Conservation (phyloP, 2,888 invertebrate species). For the Aleiodes leptofemur region DNA sequence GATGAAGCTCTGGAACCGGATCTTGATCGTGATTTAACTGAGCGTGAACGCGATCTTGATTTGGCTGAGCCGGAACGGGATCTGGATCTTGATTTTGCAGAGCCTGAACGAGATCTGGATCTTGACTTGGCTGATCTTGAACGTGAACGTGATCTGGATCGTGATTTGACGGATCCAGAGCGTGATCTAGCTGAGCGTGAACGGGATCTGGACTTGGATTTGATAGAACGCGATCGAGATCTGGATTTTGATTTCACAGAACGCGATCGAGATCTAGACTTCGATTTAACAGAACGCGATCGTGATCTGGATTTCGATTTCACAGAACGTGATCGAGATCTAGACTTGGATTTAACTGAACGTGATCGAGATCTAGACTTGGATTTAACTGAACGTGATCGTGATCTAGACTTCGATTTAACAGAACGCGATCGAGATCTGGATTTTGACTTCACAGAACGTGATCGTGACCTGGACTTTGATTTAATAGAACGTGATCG, state of each 20-base stretch:
- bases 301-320: conserved; percentile 53
- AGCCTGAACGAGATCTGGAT: conserved; percentile 56
- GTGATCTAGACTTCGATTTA: conserved; percentile 38
- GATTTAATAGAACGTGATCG: conserved; percentile 61
- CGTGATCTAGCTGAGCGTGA: conserved; percentile 52
- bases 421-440: conserved; percentile 46
- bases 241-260: conserved; percentile 60
- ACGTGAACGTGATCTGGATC: conserved; percentile 40
- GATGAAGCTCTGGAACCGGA: conserved; percentile 56
- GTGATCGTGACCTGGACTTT: conserved; percentile 55
- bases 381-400: background rate
- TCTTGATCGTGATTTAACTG: conserved; percentile 55
- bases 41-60: conserved; percentile 56
- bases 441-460: conserved; percentile 53
- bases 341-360: conserved; percentile 44
- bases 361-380: conserved; percentile 31
- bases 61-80: conserved; percentile 60
- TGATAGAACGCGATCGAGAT: conserved; percentile 60
- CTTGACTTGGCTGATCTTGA: conserved; percentile 54
- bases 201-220: conserved; percentile 58
- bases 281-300: conserved; percentile 56
- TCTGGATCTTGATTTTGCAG: conserved; percentile 53
- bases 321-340: conserved; percentile 64
- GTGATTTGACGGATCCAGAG: conserved; percentile 59
- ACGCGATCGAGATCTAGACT: conserved; percentile 57